A percentile compares a stretch with the other conserved stretches of the same genome.
Evolutionary conservation across 2,888 invertebrate genomes (phyloP).

Genomic region (Drosophila kanekoi): DNA sequence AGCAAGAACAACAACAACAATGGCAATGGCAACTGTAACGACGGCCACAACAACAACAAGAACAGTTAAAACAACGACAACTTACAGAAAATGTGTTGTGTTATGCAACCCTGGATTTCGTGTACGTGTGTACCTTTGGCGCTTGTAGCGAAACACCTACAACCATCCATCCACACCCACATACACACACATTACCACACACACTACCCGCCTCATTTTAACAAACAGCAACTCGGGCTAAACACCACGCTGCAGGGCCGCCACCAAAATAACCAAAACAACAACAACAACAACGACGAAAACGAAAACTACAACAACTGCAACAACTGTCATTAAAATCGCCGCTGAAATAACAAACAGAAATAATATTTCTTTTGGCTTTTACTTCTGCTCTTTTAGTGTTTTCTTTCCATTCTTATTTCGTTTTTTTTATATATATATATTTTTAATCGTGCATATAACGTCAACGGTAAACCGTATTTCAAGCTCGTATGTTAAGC

Average conservation of each 20-base stretch:
- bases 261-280: constrained; percentile 26
- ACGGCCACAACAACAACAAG: constrained; percentile 14
- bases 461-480: constrained; percentile 63
- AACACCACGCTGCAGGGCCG: constrained; percentile 31
- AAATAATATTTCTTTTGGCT: constrained; percentile 60
- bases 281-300: constrained; percentile 27
- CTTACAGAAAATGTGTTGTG: constrained; percentile 73
- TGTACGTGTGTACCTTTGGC: constrained; percentile 82
- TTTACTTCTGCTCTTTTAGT: constrained; percentile 52
- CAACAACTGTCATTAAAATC: constrained; percentile 58
- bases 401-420: constrained; percentile 40
- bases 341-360: constrained; percentile 47
- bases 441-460: constrained; percentile 72
- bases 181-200: constrained; percentile 26
- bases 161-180: constrained; percentile 39
- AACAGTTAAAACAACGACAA: constrained; percentile 55
- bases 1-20: constrained; percentile 29
- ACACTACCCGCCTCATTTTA: constrained; percentile 43
- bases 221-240: constrained; percentile 44
- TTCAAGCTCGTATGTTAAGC: constrained; percentile 27
- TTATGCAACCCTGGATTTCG: constrained; percentile 84
- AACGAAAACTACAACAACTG: constrained; percentile 23
- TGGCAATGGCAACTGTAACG: constrained; percentile 23
- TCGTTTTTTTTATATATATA: constrained; percentile 23
- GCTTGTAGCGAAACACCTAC: constrained; percentile 75